A percentile compares a stretch with the other conserved stretches of the same genome.
These are phyloP conservation scores for Dendrolimus punctatus DNA, from an alignment of 1,140 invertebrate species.

Conservation along the genomic window DNA sequence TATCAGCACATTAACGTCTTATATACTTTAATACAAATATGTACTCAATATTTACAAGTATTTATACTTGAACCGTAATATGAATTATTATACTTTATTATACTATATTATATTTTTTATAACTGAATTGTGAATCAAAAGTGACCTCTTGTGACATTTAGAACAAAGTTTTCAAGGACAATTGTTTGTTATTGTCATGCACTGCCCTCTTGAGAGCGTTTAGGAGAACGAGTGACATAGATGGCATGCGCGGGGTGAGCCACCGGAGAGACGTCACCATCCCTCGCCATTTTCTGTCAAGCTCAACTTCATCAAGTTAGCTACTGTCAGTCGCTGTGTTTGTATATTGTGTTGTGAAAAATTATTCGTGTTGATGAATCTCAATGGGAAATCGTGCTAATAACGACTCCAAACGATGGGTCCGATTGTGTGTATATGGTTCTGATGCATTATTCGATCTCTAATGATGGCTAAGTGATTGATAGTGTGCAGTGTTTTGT, in stretches of 20 bases:
- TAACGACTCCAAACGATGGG: constrained; percentile 61
- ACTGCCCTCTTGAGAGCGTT: constrained; percentile 30
- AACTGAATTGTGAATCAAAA: no score
- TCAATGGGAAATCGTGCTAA: constrained; percentile 68
- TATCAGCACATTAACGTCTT: no score
- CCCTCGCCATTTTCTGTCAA: constrained; percentile 69
- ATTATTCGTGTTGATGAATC: constrained; percentile 66
- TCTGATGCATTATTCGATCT: constrained; percentile 57
- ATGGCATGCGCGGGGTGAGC: constrained; percentile 40
- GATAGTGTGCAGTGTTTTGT: constrained; percentile 64
- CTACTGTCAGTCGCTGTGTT: constrained; percentile 67
- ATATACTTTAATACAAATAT: no score
- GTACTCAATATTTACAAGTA: no score
- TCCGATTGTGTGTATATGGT: constrained; percentile 64
- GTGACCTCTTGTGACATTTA: neutral
- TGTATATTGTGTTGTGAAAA: constrained; percentile 68
- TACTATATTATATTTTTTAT: no score
- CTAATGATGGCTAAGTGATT: constrained; percentile 68
- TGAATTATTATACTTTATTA: no score
- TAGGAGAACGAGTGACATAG: constrained; percentile 12
- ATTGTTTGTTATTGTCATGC: constrained; percentile 24
- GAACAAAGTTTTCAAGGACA: constrained; percentile 4
- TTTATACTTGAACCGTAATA: no score
- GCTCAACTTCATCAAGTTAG: constrained; percentile 61
- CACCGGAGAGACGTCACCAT: constrained; percentile 38